phyloP scores from a whole-genome alignment of 1,140 invertebrate genomes.

The Pachyrhynchus sulphureomaculatus region DNA sequence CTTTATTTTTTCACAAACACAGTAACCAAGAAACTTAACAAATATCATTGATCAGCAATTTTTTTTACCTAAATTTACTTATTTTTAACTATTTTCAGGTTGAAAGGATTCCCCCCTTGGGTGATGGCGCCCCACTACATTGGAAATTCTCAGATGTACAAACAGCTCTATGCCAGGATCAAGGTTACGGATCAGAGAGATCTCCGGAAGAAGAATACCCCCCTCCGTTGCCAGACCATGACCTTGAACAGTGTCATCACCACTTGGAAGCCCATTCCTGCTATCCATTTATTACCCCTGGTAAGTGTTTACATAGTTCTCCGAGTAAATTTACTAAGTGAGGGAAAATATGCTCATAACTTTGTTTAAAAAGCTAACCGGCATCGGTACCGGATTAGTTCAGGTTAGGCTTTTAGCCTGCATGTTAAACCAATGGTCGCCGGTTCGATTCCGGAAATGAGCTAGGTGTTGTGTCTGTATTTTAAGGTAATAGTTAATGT shows the following conservation, averaged over 20 bases:
- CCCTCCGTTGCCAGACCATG: slow-evolving; percentile 60
- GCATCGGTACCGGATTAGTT: too few relatives aligned
- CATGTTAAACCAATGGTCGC: too few relatives aligned
- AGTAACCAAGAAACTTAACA: too few relatives aligned
- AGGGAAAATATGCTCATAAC: too few relatives aligned
- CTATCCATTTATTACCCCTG: slow-evolving; percentile 65
- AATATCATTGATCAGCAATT: too few relatives aligned
- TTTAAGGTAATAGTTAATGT: too few relatives aligned
- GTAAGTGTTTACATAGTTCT: slow-evolving; percentile 58
- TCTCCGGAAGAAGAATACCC: slow-evolving; percentile 75
- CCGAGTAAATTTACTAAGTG: too few relatives aligned
- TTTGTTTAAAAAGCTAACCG: too few relatives aligned
- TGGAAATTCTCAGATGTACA: slow-evolving; percentile 51
- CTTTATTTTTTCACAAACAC: too few relatives aligned
- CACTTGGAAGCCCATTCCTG: slow-evolving; percentile 58
- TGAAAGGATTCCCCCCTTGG: slow-evolving; percentile 46
- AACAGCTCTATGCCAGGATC: slow-evolving; percentile 66
- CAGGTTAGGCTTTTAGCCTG: too few relatives aligned
- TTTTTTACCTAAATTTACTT: not conserved
- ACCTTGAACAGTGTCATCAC: slow-evolving; percentile 51
- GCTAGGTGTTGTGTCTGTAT: too few relatives aligned
- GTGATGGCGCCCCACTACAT: slow-evolving; percentile 54
- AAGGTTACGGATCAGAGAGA: slow-evolving; percentile 75
- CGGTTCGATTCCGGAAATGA: too few relatives aligned
- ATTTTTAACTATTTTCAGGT: slow-evolving; percentile 38